Conservation (phyloP, 2,797 vertebrate species). For the Rhinophrynus dorsalis region DNA sequence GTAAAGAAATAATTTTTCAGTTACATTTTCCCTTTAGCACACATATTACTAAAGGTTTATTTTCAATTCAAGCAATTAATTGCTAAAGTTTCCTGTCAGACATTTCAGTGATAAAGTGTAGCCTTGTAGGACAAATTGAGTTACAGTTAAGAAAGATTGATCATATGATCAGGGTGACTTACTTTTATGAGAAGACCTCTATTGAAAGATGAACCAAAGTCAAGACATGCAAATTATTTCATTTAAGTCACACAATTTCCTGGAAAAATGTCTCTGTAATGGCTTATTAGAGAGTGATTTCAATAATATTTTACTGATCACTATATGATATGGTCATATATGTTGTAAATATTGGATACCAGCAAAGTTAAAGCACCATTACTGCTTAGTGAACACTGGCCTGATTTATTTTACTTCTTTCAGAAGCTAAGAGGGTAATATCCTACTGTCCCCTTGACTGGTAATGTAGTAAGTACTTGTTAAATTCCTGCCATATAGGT, state of each 20-base stretch:
- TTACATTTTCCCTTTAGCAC: no score
- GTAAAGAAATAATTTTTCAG: no score
- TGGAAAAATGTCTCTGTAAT: neutral
- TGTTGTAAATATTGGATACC: neutral
- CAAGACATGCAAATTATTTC: conserved; percentile 1
- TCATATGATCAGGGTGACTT: conserved; percentile 5
- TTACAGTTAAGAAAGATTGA: neutral
- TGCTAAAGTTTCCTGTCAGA: neutral
- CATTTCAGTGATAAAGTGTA: neutral
- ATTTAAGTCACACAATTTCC: neutral
- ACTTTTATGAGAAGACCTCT: neutral
- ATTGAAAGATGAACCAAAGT: neutral
- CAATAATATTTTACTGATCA: neutral
- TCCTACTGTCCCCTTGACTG: no score
- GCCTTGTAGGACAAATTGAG: neutral
- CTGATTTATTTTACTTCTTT: neutral
- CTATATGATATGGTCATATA: neutral
- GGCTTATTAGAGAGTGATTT: neutral
- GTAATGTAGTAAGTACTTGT: no score
- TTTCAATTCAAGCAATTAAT: no score
- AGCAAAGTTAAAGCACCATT: neutral
- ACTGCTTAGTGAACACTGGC: neutral
- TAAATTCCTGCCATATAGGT: no score
- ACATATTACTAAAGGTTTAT: no score
- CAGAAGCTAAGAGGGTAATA: neutral